Base-by-base conservation (phyloP, 2,797 vertebrate species). In the Cyclopterus lumpus region DNA sequence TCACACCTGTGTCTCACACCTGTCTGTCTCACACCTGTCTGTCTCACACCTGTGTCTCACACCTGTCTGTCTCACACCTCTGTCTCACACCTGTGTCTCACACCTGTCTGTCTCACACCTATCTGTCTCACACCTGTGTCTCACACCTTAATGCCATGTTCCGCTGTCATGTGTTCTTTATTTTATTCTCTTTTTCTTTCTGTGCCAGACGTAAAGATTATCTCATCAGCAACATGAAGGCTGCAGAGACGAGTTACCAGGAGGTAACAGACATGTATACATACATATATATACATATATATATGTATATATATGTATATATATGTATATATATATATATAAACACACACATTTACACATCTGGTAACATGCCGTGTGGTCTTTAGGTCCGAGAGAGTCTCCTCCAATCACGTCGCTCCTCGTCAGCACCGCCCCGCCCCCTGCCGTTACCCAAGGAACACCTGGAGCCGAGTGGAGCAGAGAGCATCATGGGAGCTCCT, bases 311-410 rank as follows among this genome's bases (percentile, higher is more conserved):
- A 20, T 20, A 20, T 8, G 20, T 8, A 48, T n/a, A 20, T n/a
- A 20, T n/a, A 20, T n/a, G 44, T n/a, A 48, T n/a, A 49, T 11
- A 10, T 22, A 11, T 24, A 12, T 24, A 6, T 18, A 46, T 8
- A 46, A 1, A 14, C 10, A 26, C 22, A 51, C 22, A 48, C 1
- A n/a, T 44, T 44, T 44, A 16, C 42, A 16, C 42, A 44, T 18
- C 18, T 48, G 18, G 51, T 58, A 8, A 70, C 55, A 40, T 24
- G 3, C 11, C 38, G 5, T 71, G 4, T 26, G 3, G 4, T 38
- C 36, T 34, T 22, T 59, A 94, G 93, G 70, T 93, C 74, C 91
- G 79, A 75, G 88, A 93, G 12, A 65, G 54, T 18, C 63, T 93
- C 26, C 0, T 80, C 77, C 87, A 89, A 70, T 82, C 84, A 20